Conservation (phyloP, 2,888 invertebrate genomes). For the Tortricodes alternella region DNA sequence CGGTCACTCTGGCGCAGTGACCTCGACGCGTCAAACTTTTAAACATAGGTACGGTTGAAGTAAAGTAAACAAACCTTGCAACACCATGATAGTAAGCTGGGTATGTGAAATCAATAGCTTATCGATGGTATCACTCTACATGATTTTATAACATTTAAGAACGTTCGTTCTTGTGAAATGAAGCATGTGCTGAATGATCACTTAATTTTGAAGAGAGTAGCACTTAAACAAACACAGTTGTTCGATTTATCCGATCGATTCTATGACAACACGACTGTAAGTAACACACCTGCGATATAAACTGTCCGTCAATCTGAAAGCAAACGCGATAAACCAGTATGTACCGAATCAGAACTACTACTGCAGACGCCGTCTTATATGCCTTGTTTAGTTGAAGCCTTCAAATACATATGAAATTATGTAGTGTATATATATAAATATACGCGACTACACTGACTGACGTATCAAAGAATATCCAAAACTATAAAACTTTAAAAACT, state of each 20-base stretch:
- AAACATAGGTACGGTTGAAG: slow-evolving; percentile 26
- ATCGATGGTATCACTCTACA: neutral
- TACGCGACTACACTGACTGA: no score
- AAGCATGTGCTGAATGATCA: no score
- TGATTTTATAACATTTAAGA: neutral
- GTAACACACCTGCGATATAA: slow-evolving; percentile 52
- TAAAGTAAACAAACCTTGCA: slow-evolving; percentile 28
- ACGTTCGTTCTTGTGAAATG: no score
- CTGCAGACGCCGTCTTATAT: no score
- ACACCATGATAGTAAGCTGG: neutral
- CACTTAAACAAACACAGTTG: slow-evolving; percentile 1
- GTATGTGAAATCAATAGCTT: neutral
- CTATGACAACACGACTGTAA: slow-evolving; percentile 50
- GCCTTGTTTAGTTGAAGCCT: no score
- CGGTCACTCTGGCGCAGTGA: slow-evolving; percentile 4
- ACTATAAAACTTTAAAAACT: no score
- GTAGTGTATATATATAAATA: no score
- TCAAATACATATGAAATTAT: no score
- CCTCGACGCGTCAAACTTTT: slow-evolving; percentile 15
- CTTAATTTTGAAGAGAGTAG: neutral
- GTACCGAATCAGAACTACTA: neutral
- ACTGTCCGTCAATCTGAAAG: slow-evolving; percentile 60
- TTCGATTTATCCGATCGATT: neutral
- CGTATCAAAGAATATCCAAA: no score
- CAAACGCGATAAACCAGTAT: slow-evolving; percentile 52